Conservation (phyloP, 2,113 vertebrate genomes). For the Indicator indicator region DNA sequence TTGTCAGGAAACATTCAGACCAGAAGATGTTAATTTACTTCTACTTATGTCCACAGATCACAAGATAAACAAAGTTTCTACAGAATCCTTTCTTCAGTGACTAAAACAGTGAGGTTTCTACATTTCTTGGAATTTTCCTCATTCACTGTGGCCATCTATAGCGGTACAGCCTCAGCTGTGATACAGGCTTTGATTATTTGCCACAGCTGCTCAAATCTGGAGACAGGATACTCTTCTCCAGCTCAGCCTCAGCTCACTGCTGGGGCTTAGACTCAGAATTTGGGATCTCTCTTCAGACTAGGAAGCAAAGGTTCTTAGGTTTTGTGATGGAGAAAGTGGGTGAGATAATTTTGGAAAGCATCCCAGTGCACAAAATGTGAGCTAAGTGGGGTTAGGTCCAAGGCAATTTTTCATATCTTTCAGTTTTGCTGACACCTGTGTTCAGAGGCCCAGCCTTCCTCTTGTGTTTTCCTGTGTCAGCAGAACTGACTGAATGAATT, state of each 20-base stretch:
- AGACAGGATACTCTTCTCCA: not conserved
- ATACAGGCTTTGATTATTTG: not conserved
- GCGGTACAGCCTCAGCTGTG: not conserved
- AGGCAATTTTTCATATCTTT: slow-evolving; percentile 37
- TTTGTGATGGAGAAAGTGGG: not conserved
- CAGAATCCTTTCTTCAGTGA: not conserved
- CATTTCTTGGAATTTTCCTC: not conserved
- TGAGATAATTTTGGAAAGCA: not conserved
- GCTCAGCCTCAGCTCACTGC: not conserved
- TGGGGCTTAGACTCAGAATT: not conserved
- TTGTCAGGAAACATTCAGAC: not conserved
- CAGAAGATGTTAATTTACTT: not conserved
- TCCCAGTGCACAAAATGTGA: not conserved
- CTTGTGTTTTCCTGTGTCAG: not conserved
- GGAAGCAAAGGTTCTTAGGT: not conserved
- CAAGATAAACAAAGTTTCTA: not conserved
- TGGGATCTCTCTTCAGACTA: fast-evolving
- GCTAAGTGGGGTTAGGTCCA: slow-evolving; percentile 11
- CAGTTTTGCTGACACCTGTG: slow-evolving; percentile 47
- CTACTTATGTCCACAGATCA: not conserved
- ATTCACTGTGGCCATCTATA: not conserved
- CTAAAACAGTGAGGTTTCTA: fast-evolving
- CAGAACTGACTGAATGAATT: slow-evolving; percentile 29
- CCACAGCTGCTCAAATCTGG: not conserved
- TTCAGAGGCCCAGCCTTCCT: not conserved